phyloP scores from a whole-genome alignment of 1,140 invertebrate genomes.

The Mycetomoellerius zeteki region DNA sequence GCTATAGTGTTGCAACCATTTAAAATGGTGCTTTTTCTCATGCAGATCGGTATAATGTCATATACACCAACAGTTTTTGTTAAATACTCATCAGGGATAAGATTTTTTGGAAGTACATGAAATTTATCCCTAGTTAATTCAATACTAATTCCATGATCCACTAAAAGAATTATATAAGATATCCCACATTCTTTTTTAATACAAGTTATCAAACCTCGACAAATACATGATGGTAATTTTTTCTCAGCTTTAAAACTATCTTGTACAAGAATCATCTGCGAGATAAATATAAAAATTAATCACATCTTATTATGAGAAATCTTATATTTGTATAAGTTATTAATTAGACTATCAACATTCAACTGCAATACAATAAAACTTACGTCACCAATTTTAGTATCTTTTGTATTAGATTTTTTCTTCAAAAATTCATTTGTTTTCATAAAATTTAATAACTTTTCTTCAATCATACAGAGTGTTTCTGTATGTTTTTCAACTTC shows the following conservation, averaged over 20 bases:
- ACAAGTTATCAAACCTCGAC: constrained; percentile 33
- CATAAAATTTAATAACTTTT: constrained; percentile 6
- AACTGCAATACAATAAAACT: constrained; percentile 1
- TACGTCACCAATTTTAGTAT: constrained; percentile 32
- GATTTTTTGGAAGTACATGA: constrained; percentile 13
- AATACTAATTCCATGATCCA: constrained; percentile 32
- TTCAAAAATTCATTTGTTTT: not conserved
- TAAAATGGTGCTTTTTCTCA: not conserved
- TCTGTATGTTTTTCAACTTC: not conserved
- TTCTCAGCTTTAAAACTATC: not conserved
- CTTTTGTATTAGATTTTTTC: not conserved
- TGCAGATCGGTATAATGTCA: constrained; percentile 2
- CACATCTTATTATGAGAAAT: not conserved
- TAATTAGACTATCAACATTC: not conserved
- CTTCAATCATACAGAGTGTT: not conserved
- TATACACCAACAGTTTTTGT: constrained; percentile 15
- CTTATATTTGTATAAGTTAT: not conserved
- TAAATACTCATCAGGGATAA: constrained; percentile 11
- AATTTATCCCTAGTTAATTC: constrained; percentile 14
- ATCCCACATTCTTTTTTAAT: not conserved
- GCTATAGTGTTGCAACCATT: not conserved
- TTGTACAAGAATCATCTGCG: constrained; percentile 21
- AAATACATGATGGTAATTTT: constrained; percentile 41
- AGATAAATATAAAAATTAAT: constrained; percentile 3
- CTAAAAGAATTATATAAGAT: constrained; percentile 11